Evolutionary conservation across 2,888 invertebrate genomes (phyloP), one percentile per base, ranked within the genome.

Genomic region (Aleiodes alternator): DNA sequence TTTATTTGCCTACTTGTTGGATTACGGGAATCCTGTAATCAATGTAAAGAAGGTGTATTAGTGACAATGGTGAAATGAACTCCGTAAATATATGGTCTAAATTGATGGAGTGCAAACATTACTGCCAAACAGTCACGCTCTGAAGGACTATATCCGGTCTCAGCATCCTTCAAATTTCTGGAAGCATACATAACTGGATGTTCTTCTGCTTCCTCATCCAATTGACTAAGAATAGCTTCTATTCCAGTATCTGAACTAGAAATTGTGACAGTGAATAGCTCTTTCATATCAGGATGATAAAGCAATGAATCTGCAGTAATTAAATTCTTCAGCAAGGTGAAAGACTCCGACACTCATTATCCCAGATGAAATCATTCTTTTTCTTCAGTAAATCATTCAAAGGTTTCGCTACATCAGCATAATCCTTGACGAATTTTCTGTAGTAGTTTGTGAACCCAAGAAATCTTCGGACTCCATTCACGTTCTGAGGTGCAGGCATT

Each of bases 361-460:
- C 73, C 82, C 80, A 82, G 4, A 59, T n/a, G 48, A 77, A 82
- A 38, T 66, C 73, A n/a, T 31, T 57, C 6, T 76, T 75, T 48
- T 84, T 82, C 55, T 81, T 80, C 0, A 82, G 53, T 0, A 85
- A 51, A 7, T 78, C 61, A 3, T 81, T 82, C 7, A 85, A 34
- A 0, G 83, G 83, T 61, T 78, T 75, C 0, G 82, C 79, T 9
- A 82, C 80, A 43, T 76, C 66, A 4, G 81, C 75, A 56, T 82
- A 84, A 43, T 78, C 31, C 34, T 48, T 59, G 9, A 84, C 83
- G 56, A 83, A 84, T 48, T 80, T 75, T 2, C 82, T 55, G 9
- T 84, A 84, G 50, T 83, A 85, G 0, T 81, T 78, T 0, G 79
- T 74, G 9, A 83, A 48, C 0, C 83, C 84, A n/a, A 83, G 53